Percentiles rank a stretch among this genome's conserved stretches.
phyloP scores from a whole-genome alignment of 2,113 vertebrate species.

The Origma solitaria region DNA sequence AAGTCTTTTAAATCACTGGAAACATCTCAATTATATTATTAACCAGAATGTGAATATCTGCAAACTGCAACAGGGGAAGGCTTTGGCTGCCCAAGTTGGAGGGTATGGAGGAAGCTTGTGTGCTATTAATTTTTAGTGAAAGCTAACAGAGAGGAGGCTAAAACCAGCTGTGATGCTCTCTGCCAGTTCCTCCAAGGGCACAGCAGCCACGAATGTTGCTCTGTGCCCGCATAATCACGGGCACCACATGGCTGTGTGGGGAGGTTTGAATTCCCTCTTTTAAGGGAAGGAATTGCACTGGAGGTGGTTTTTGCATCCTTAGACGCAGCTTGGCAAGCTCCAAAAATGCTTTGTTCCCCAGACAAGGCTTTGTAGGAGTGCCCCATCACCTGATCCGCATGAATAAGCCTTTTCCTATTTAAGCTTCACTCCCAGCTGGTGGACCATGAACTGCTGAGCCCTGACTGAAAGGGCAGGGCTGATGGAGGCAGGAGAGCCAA shows the following conservation, averaged over 20 bases:
- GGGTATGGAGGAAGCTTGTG: not conserved
- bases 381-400: not conserved
- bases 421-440: not conserved
- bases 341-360: not conserved
- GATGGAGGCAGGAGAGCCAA: not conserved
- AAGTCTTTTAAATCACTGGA: conserved; percentile 33
- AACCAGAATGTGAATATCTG: not conserved
- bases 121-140: not conserved
- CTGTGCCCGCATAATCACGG: not conserved
- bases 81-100: not conserved
- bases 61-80: not conserved
- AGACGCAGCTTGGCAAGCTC: not conserved
- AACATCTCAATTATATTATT: conserved; percentile 52
- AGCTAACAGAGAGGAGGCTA: not conserved
- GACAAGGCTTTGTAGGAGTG: not conserved
- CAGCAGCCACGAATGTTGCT: fast-evolving
- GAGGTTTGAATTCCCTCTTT: not conserved
- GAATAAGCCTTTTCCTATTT: conserved; percentile 10
- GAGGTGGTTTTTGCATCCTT: not conserved
- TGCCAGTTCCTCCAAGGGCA: not conserved
- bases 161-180: not conserved
- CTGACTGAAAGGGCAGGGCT: not conserved
- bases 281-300: not conserved
- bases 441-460: conserved; percentile 11
- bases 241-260: not conserved